A percentile compares a stretch with the other conserved stretches of the same genome.
These are phyloP conservation scores for Caenorhabditis latens DNA, from an alignment of 1,140 invertebrate species.

Conservation along the genomic window DNA sequence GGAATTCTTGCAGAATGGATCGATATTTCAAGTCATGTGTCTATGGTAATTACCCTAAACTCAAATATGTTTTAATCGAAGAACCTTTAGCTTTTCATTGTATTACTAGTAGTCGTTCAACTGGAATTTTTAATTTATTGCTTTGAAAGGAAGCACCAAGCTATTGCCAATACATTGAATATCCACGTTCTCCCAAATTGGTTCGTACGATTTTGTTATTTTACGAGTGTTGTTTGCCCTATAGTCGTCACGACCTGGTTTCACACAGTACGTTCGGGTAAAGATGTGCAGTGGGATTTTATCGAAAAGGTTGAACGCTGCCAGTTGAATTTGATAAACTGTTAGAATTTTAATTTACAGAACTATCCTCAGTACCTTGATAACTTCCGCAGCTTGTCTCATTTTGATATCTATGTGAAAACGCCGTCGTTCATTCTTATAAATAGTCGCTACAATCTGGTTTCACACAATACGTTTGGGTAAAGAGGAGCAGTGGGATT, in stretches of 20 bases:
- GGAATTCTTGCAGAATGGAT: neutral
- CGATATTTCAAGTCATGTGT: neutral
- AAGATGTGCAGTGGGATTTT: no score
- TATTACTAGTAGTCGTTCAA: neutral
- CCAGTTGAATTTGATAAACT: neutral
- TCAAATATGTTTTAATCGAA: no score
- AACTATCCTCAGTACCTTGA: neutral
- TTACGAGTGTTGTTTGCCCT: neutral
- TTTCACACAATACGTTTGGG: neutral
- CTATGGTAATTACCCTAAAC: neutral
- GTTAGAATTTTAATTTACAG: neutral
- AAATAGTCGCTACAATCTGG: neutral
- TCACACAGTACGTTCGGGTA: neutral
- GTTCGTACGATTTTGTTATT: neutral
- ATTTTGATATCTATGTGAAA: neutral
- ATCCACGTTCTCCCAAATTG: neutral
- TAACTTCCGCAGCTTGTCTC: neutral
- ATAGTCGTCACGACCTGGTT: neutral
- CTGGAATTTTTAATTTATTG: neutral
- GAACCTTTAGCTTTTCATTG: neutral
- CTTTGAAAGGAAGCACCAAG: constrained; percentile 19
- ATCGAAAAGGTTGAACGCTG: neutral
- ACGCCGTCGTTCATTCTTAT: neutral
- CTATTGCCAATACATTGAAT: neutral
- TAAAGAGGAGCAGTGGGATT: no score